These are phyloP conservation scores for Glaucomys volans DNA, from an alignment of 2,113 vertebrate species.

Conservation along the genomic window DNA sequence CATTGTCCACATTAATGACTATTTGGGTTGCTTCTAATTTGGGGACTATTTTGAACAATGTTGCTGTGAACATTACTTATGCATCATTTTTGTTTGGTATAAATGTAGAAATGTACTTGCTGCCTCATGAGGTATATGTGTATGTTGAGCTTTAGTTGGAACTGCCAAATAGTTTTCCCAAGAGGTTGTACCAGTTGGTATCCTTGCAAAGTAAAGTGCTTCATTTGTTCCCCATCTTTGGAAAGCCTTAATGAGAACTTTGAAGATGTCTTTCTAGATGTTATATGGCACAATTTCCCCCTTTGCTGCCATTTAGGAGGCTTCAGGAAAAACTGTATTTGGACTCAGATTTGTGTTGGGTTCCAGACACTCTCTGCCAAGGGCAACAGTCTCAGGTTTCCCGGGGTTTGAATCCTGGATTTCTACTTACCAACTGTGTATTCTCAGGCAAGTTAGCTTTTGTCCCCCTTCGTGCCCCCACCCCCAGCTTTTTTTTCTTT, in stretches of 20 bases:
- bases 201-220: not conserved
- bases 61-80: not conserved
- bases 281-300: not conserved
- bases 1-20: not conserved
- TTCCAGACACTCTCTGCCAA: slow-evolving; percentile 28
- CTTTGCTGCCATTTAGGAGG: not conserved
- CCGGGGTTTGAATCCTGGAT: slow-evolving; percentile 12
- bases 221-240: not conserved
- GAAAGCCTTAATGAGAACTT: not conserved
- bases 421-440: not conserved
- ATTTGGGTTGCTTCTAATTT: not conserved
- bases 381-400: not conserved
- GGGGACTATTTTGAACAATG: not conserved
- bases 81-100: not conserved
- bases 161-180: not conserved
- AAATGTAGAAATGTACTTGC: not conserved
- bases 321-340: slow-evolving; percentile 17
- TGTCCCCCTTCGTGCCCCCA: not conserved
- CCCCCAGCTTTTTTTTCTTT: not conserved
- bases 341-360: not conserved
- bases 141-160: not conserved
- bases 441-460: not conserved
- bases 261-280: not conserved
- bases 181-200: not conserved
- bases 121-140: not conserved